Percentiles rank a stretch among this genome's conserved stretches.
phyloP scores from a whole-genome alignment of 2,888 invertebrate genomes.

The Drosophila demipolita region DNA sequence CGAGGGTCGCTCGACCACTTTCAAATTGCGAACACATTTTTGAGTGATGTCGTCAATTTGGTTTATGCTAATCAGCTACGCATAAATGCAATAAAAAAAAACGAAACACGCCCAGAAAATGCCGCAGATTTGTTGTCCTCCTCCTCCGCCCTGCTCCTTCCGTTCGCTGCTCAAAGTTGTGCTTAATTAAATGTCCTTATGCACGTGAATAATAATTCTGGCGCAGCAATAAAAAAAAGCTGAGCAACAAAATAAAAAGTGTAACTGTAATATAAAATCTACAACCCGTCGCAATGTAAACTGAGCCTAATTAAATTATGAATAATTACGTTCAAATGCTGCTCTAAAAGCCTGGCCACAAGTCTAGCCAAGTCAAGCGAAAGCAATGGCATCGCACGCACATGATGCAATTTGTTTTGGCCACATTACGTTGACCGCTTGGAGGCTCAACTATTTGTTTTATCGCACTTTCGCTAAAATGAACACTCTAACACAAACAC shows the following conservation, averaged over 20 bases:
- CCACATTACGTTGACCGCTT: slow-evolving; percentile 54
- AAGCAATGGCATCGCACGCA: slow-evolving; percentile 70
- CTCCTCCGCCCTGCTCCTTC: not conserved
- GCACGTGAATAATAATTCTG: slow-evolving; percentile 80
- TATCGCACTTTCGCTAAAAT: slow-evolving; percentile 83
- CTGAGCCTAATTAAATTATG: slow-evolving; percentile 84
- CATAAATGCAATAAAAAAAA: slow-evolving; percentile 66
- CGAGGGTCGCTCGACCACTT: slow-evolving; percentile 30
- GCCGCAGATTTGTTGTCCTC: slow-evolving; percentile 48
- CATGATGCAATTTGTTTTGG: slow-evolving; percentile 81
- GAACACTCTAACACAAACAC: slow-evolving; percentile 65
- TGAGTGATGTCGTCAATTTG: slow-evolving; percentile 44
- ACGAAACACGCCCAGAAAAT: slow-evolving; percentile 39
- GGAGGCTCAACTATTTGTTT: slow-evolving; percentile 74
- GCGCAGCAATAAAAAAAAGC: slow-evolving; percentile 64
- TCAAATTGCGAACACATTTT: not conserved
- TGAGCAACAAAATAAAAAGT: slow-evolving; percentile 17
- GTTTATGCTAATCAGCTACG: slow-evolving; percentile 51
- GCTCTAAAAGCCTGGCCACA: slow-evolving; percentile 60
- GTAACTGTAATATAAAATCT: slow-evolving; percentile 43
- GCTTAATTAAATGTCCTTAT: slow-evolving; percentile 82
- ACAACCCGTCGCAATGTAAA: slow-evolving; percentile 64
- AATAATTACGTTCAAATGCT: slow-evolving; percentile 73
- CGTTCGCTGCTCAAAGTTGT: slow-evolving; percentile 3
- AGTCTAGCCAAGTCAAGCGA: slow-evolving; percentile 2